Evolutionary conservation across 2,113 vertebrate genomes (phyloP).

Genomic region (Anolis carolinensis): DNA sequence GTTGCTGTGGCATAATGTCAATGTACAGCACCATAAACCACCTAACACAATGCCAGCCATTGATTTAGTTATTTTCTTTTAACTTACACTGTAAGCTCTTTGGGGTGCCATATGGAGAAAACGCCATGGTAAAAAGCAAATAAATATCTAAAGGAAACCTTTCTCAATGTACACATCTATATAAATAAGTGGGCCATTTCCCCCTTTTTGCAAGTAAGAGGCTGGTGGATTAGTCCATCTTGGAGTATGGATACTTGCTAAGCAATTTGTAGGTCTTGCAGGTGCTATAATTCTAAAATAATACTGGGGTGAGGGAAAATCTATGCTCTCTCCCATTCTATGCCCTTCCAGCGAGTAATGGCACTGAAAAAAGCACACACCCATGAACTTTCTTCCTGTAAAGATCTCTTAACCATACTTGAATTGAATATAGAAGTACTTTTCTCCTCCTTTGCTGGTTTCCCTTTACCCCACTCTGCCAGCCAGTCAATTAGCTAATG

Average conservation of each 20-base stretch:
- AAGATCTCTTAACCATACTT: neutral
- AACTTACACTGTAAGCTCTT: too few species aligned
- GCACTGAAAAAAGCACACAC: neutral
- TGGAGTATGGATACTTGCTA: neutral
- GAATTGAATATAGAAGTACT: neutral
- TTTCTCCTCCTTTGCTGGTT: neutral
- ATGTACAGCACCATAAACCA: too few species aligned
- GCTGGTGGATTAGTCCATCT: neutral
- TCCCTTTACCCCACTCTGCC: neutral
- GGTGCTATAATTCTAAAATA: neutral
- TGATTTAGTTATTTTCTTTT: too few species aligned
- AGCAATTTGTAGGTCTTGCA: neutral
- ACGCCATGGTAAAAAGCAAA: too few species aligned
- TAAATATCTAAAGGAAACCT: too few species aligned
- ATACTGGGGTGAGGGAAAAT: too few species aligned
- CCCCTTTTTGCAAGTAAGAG: too few species aligned
- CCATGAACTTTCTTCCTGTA: neutral
- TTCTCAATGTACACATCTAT: too few species aligned
- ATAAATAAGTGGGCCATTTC: too few species aligned
- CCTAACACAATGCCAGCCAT: too few species aligned
- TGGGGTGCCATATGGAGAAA: too few species aligned
- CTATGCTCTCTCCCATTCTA: neutral
- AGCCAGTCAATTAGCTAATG: conserved; percentile 24
- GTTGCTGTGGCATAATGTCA: too few species aligned
- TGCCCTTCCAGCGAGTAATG: neutral